A percentile compares a stretch with the other conserved stretches of the same genome.
Conservation (phyloP, 2,113 vertebrate genomes). For the Erinaceus europaeus region DNA sequence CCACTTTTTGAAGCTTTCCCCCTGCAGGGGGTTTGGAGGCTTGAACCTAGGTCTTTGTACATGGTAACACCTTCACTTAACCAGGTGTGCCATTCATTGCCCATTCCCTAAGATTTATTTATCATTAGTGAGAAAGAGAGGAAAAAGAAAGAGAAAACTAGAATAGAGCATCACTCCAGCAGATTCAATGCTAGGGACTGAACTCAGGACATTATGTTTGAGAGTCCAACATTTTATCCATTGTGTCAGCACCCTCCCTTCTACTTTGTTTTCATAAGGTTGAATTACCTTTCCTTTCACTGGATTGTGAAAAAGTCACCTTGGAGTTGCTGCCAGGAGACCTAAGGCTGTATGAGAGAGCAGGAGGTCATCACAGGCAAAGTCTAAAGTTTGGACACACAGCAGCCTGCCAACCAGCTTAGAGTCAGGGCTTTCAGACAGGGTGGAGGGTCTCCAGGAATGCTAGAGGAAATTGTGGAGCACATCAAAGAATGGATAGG, state of each 20-base stretch:
- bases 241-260: background rate
- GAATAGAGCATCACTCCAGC: no score
- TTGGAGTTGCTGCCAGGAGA: background rate
- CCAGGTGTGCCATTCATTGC: no score
- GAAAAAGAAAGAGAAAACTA: no score
- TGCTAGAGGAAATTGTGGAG: background rate
- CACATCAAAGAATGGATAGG: background rate
- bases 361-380: background rate
- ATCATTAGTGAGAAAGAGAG: no score
- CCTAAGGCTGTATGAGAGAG: background rate
- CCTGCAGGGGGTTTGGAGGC: no score
- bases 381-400: background rate
- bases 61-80: no score
- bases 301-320: background rate
- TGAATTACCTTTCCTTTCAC: background rate
- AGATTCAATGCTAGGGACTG: no score
- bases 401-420: background rate
- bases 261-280: background rate
- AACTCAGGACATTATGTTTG: background rate
- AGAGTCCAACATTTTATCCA: background rate
- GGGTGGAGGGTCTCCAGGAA: background rate
- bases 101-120: no score
- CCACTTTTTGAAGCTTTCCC: no score
- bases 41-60: no score
- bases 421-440: background rate